A percentile compares a stretch with the other conserved stretches of the same genome.
These are phyloP conservation scores for Eupeodes luniger DNA, from an alignment of 2,888 invertebrate species.

Conservation along the genomic window DNA sequence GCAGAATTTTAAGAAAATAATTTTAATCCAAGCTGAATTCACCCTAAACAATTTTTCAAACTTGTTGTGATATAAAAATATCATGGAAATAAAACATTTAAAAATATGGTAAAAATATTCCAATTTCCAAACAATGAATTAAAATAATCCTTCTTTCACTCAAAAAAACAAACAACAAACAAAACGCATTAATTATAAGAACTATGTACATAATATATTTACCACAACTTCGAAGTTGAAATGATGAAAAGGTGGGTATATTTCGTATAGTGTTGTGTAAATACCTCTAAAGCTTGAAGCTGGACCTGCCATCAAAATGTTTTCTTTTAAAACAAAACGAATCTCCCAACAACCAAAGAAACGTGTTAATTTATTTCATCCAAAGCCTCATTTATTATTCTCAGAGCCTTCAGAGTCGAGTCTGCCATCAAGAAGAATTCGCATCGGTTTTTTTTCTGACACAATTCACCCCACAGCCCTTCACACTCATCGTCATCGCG, in stretches of 20 bases:
- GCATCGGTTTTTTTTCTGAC: constrained; percentile 26
- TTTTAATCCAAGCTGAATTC: too few species aligned
- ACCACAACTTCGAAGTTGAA: constrained; percentile 1
- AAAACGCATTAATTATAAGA: constrained; percentile 13
- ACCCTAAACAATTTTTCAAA: too few species aligned
- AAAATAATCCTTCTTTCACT: background rate
- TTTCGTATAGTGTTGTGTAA: background rate
- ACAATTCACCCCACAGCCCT: constrained; percentile 34
- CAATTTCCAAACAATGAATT: background rate
- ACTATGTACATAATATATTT: background rate
- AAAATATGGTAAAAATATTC: background rate
- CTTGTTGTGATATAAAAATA: too few species aligned
- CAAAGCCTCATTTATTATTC: constrained; percentile 44
- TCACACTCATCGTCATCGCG: constrained; percentile 18
- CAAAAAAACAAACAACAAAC: constrained; percentile 14
- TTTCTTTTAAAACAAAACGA: constrained; percentile 28
- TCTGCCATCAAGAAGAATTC: constrained; percentile 16
- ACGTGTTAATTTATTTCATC: constrained; percentile 52
- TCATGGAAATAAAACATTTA: too few species aligned
- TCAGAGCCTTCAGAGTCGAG: constrained; percentile 2
- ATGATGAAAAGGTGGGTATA: constrained; percentile 5
- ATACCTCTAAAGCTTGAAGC: background rate
- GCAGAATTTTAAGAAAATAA: too few species aligned
- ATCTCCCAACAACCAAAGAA: constrained; percentile 19
- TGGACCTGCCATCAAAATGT: constrained; percentile 14